Evolutionary conservation across 2,888 invertebrate genomes (phyloP), one percentile per base, ranked within the genome.

Genomic region (Pilophorus perplexus): DNA sequence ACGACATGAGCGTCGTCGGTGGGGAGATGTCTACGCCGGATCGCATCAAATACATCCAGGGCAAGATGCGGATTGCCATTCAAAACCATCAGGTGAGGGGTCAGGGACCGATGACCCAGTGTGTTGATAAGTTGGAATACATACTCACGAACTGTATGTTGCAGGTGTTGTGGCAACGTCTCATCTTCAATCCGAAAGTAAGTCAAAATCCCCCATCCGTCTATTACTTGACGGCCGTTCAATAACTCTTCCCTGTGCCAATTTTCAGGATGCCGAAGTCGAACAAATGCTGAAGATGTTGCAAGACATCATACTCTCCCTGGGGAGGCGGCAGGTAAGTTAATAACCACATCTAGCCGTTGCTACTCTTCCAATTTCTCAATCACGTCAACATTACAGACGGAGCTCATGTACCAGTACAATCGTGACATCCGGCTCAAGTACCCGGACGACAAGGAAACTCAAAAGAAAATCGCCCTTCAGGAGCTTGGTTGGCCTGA

Each of bases 41-140:
- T 18, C 55, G 83, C 74, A 83, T 84, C 75, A 78, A 81, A 67
- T 79, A 79, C 77, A 81, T 82, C 70, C 84, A 84, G 75, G 79
- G 79, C 67, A 82, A 83, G 74, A 79, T 84, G 74, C 83, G 81
- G 79, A 82, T 82, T 75, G 84, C 84, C 69, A 84, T 84, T 74
- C 79, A 82, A 74, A 79, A 83, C 76, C 84, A 84, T 79, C 84
- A 84, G 82, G 84, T 84, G 76, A 77, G 77, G 76, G 16, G 27
- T 5, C 16, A 5, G 42, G 6, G 6, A 10, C 33, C 33, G 6
- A 6, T 6, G 33, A 33, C 12, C 6, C 12, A n/a, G n/a, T n/a
- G n/a, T n/a, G n/a, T n/a, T n/a, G n/a, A n/a, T 44, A 44, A 8
- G 14, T 44, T n/a, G 14, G 44, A n/a, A 25, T 2, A 40, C 8